A percentile compares a stretch with the other conserved stretches of the same genome.
Conservation (phyloP, 2,797 vertebrate genomes). For the Hephaestus fuliginosus region DNA sequence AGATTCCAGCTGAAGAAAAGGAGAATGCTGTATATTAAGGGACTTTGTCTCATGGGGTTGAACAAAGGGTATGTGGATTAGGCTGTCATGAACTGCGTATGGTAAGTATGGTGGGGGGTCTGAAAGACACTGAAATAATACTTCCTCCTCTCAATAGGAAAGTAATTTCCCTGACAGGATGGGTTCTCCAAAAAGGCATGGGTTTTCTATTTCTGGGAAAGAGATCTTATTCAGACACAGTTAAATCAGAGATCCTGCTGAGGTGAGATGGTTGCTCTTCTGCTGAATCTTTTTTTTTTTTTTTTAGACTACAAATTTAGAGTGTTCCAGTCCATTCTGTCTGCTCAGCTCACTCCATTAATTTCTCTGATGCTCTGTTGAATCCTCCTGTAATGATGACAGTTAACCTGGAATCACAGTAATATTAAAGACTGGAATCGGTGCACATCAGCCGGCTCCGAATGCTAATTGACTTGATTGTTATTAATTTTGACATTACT, state of each 20-base stretch:
- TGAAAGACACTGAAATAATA: slow-evolving; percentile 67
- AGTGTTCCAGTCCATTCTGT: slow-evolving; percentile 42
- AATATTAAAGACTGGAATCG: slow-evolving; percentile 67
- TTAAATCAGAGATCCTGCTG: slow-evolving; percentile 74
- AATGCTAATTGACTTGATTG: slow-evolving; percentile 82
- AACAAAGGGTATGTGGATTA: slow-evolving; percentile 69
- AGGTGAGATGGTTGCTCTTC: slow-evolving; percentile 51
- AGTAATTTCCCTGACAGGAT: slow-evolving; percentile 75
- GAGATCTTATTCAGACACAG: slow-evolving; percentile 69
- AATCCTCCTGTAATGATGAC: slow-evolving; percentile 71
- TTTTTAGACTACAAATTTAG: slow-evolving; percentile 11
- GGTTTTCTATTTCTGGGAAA: slow-evolving; percentile 60
- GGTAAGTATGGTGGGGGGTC: slow-evolving; percentile 63
- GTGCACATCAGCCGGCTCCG: slow-evolving; percentile 54
- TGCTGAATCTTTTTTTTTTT: slow-evolving; percentile 21
- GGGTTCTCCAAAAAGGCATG: slow-evolving; percentile 58
- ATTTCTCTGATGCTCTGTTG: slow-evolving; percentile 51
- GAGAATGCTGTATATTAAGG: slow-evolving; percentile 38
- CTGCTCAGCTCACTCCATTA: slow-evolving; percentile 62
- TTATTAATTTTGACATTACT: slow-evolving; percentile 84
- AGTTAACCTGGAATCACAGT: slow-evolving; percentile 77
- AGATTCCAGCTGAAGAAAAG: slow-evolving; percentile 31
- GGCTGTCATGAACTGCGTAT: slow-evolving; percentile 55
- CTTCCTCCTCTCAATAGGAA: slow-evolving; percentile 61
- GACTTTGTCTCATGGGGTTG: slow-evolving; percentile 61